A percentile compares a stretch with the other conserved stretches of the same genome.
Evolutionary conservation across 1,140 invertebrate genomes (phyloP).

Genomic region (Drosophila parabipectinata): DNA sequence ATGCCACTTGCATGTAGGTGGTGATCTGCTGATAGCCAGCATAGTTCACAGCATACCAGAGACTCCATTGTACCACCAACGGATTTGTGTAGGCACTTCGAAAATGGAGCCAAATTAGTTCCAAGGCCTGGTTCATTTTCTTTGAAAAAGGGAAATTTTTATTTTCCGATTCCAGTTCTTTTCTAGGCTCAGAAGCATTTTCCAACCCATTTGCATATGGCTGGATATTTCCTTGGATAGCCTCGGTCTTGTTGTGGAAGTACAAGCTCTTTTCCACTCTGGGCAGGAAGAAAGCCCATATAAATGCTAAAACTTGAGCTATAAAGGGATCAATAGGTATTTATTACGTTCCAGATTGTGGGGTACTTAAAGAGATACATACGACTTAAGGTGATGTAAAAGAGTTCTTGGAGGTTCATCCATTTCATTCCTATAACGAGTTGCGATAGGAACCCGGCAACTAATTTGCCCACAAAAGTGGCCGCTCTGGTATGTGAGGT

Average conservation of each 20-base stretch:
- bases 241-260: slow-evolving; percentile 86
- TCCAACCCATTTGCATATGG: not conserved
- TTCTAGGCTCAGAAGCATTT: not conserved
- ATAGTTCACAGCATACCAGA: slow-evolving; percentile 93
- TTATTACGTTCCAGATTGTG: not conserved
- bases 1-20: slow-evolving; percentile 92
- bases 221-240: not conserved
- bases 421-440: slow-evolving; percentile 86
- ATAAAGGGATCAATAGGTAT: slow-evolving; percentile 1
- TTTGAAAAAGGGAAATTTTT: not conserved
- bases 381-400: slow-evolving; percentile 88
- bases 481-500: slow-evolving; percentile 90
- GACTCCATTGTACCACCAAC: slow-evolving; percentile 93
- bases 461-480: slow-evolving; percentile 87
- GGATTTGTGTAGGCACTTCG: slow-evolving; percentile 88
- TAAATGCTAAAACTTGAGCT: slow-evolving; percentile 89
- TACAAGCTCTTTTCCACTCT: slow-evolving; percentile 91
- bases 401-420: slow-evolving; percentile 88
- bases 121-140: slow-evolving; percentile 4
- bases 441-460: slow-evolving; percentile 87
- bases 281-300: slow-evolving; percentile 91
- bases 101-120: slow-evolving; percentile 89
- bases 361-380: slow-evolving; percentile 42
- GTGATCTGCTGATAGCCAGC: slow-evolving; percentile 92
- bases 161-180: not conserved